Evolutionary conservation across 2,888 invertebrate genomes (phyloP), one percentile per base, ranked within the genome.

Genomic region (Trichopoda pennipes): DNA sequence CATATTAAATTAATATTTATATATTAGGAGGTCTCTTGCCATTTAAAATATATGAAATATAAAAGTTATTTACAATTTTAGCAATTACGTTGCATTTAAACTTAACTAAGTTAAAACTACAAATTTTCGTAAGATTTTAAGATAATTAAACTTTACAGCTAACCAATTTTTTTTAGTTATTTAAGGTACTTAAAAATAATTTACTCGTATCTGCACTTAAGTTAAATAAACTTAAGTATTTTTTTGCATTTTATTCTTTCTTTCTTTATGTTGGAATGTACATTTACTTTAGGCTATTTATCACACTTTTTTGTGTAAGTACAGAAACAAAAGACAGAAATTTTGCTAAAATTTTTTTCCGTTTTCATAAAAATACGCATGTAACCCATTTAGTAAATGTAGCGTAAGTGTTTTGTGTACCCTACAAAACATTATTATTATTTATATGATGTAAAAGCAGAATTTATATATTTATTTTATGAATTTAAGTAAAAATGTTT

Each of bases 281-380:
- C 79, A 72, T 75, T 82, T 79, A 82, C 82, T 82, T 82, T 72
- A 79, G 82, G 82, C 82, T 79, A 82, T 82, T 82, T 82, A 82
- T 82, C 74, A 82, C 78, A 82, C 82, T 78, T 82, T 82, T 73
- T 61, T 58, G 51, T 75, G 9, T 44, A 78, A 70, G 58, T 70
- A 38, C 60, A 38, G 73, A 58, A 78, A 78, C 68, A 82, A 78
- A 64, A 72, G 74, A 64, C 68, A 61, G 49, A 78, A 58, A 69
- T 77, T 55, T 70, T 23, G 49, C 28, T 63, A 53, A 3, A 55
- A 10, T 14, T 32, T 51, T 58, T 53, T 38, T 17, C 14, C 14
- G n/a, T 72, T 69, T 63, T 14, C 28, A 63, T 21, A 66, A 55
- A 79, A 79, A 66, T 79, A 79, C 79, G 79, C 82, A 82, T 77